These are phyloP conservation scores for Tyria jacobaeae DNA, from an alignment of 2,888 invertebrate species.

Conservation along the genomic window DNA sequence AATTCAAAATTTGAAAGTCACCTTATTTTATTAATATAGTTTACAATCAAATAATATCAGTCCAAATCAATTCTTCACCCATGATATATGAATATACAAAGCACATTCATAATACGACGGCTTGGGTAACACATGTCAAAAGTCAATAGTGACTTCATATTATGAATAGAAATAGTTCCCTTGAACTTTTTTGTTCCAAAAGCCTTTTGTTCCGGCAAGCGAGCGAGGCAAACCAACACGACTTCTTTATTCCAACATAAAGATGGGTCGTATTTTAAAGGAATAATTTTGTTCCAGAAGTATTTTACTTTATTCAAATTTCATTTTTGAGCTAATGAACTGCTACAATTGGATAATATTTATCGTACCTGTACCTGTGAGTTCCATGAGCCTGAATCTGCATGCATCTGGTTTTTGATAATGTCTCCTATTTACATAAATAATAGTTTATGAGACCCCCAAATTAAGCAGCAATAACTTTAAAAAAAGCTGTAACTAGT, in stretches of 20 bases:
- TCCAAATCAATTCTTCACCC: constrained; percentile 18
- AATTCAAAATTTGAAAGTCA: too few species aligned
- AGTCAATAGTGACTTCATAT: constrained; percentile 40
- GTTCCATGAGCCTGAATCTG: too few species aligned
- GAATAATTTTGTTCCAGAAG: not conserved
- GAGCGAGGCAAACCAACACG: not conserved
- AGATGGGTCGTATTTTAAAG: not conserved
- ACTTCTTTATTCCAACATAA: not conserved
- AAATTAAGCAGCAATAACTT: too few species aligned
- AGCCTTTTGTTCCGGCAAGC: constrained; percentile 6
- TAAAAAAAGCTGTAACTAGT: too few species aligned
- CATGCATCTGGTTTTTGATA: too few species aligned
- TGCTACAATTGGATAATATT: too few species aligned
- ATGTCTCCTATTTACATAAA: too few species aligned
- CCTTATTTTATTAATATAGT: too few species aligned
- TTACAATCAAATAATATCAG: not conserved
- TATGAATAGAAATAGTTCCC: constrained; percentile 44
- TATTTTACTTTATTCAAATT: not conserved
- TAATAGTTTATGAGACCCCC: too few species aligned
- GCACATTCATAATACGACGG: constrained; percentile 32
- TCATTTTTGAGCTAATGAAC: too few species aligned
- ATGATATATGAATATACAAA: constrained; percentile 38
- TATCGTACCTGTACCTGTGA: too few species aligned
- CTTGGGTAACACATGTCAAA: constrained; percentile 42
- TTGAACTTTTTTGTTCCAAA: constrained; percentile 30